Evolutionary conservation across 1,140 invertebrate species (phyloP), one percentile per base, ranked within the genome.

Genomic region (Lepidotrigona ventralis): DNA sequence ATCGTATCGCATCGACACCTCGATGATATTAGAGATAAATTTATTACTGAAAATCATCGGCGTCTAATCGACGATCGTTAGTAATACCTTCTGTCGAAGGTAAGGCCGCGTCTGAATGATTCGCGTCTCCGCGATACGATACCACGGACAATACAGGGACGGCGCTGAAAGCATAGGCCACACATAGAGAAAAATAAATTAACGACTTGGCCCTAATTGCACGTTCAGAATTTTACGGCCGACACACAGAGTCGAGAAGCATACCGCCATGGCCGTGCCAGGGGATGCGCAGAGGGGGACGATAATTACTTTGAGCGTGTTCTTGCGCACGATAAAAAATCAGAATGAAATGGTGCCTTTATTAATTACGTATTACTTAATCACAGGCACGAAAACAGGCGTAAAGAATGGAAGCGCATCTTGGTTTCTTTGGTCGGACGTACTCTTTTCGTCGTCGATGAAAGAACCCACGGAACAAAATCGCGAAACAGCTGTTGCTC

Each of bases 281-380:
- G 51, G 26, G 70, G 69, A 8, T 19, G 51, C 26, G 6, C 29
- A 39, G 39, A n/a, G 29, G 58, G 56, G 46, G 29, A n/a, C 85
- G 74, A 53, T 89, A 89, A 89, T 89, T 89, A 86, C 79, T 84
- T 63, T 46, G 69, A 84, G 71, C 84, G 70, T 88, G 81, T 77
- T 78, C 74, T 68, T 39, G 70, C 33, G 60, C 46, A 58, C 66
- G 76, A 71, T 83, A 89, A 89, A 89, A 89, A 87, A 81, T 86
- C 82, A 63, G 79, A 73, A 85, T 86, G 79, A 89, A 89, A 89
- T 64, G 79, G 82, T 89, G 84, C 81, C 81, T 79, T 86, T 89
- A 89, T 89, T 89, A 89, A 89, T 89, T 89, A 89, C 72, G 79
- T 86, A 89, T 89, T 89, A 89, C 88, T 89, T 89, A 89, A 89